phyloP scores from a whole-genome alignment of 2,888 invertebrate genomes.

The Crioceris asparagi region DNA sequence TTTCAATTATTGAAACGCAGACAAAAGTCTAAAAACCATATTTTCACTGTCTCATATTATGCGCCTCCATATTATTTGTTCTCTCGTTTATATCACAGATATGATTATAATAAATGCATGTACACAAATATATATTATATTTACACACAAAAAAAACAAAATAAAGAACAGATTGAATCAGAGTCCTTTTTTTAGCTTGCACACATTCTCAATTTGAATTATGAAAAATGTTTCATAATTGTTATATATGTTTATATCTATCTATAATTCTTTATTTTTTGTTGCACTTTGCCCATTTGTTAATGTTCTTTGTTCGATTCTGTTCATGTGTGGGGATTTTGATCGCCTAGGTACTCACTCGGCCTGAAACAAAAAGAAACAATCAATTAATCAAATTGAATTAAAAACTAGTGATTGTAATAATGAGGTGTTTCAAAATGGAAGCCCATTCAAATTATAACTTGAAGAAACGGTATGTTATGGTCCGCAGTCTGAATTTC shows the following conservation, averaged over 20 bases:
- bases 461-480: no score
- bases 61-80: no score
- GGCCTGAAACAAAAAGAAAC: constrained; percentile 25
- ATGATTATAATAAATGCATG: constrained; percentile 42
- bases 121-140: no score
- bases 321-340: constrained; percentile 11
- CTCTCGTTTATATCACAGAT: constrained; percentile 42
- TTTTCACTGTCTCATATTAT: no score
- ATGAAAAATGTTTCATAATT: constrained; percentile 1
- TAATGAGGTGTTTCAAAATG: neutral
- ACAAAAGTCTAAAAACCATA: no score
- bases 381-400: neutral
- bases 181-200: constrained; percentile 9
- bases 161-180: constrained; percentile 37
- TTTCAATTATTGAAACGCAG: no score
- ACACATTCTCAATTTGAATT: constrained; percentile 4
- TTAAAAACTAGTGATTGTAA: neutral
- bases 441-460: no score
- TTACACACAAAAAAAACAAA: no score
- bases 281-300: constrained; percentile 38
- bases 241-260: constrained; percentile 8
- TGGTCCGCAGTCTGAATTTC: no score
- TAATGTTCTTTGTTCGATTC: neutral
- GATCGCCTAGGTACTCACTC: constrained; percentile 9
- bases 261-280: no score